Evolutionary conservation across 1,140 invertebrate species (phyloP).

Genomic region (Caenorhabditis elegans): WBcel235 BX284602.5:4954001-4954500

Average conservation of each 20-base stretch:
- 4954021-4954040: background rate
- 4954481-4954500: too few species aligned
- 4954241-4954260: background rate
- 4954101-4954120: background rate
- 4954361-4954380: background rate
- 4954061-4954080: background rate
- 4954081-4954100: background rate
- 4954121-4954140: background rate
- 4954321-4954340: background rate
- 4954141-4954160: background rate
- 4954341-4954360: background rate
- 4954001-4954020: slow-evolving; percentile 24
- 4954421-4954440: background rate
- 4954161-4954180: background rate
- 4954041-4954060: background rate
- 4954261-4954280: background rate
- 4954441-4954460: background rate
- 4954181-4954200: background rate
- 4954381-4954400: background rate
- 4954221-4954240: background rate
- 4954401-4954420: background rate
- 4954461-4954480: background rate
- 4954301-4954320: background rate
- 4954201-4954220: background rate
- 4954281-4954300: background rate